Base-by-base conservation (phyloP, 2,888 invertebrate species). In the Griposia aprilina region DNA sequence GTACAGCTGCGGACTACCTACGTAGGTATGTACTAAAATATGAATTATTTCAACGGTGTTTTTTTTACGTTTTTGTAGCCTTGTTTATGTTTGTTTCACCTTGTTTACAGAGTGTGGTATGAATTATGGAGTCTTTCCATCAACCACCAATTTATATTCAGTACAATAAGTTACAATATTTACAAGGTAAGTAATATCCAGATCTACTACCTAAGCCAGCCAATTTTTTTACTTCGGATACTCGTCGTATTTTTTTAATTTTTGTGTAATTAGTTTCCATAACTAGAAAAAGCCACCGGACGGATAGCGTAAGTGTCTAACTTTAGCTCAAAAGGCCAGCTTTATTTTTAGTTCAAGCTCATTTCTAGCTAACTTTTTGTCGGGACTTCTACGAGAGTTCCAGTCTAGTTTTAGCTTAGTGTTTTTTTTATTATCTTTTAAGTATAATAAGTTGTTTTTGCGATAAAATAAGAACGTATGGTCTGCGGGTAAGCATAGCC, bases 341-440 rank as follows among this genome's bases (percentile, higher is more conserved):
- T 78, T 80, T 85, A 76, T 83, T 77, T 70, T 67, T 65, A 74
- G 55, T 55, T 15, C 41, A 52, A 70, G 55, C 69, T 77, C 57
- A 82, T 78, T 82, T 76, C 72, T 70, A 62, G 26, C 15, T 55
- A 50, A 70, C 67, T 82, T 76, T 82, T 77, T 76, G 68, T 73
- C 48, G 50, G 57, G 26, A 80, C 48, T 79, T 36, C 52, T 63
- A 17, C 73, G 65, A 63, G n/a, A 65, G 50, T 63, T 74, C 17
- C 62, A 50, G 41, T 50, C 23, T 73, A 50, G 48, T 60, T 69
- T 66, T 26, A 66, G 48, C 68, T 48, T 17, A 60, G 23, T 60
- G 8, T 52, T 82, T 71, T 41, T 81, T 81, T 68, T 62, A 36
- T n/a, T n/a, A 72, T 63, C 23, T 20, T 57, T 30, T 26, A 26